These are phyloP conservation scores for Drosophila ficusphila DNA, from an alignment of 1,140 invertebrate genomes.

Conservation along the genomic window DNA sequence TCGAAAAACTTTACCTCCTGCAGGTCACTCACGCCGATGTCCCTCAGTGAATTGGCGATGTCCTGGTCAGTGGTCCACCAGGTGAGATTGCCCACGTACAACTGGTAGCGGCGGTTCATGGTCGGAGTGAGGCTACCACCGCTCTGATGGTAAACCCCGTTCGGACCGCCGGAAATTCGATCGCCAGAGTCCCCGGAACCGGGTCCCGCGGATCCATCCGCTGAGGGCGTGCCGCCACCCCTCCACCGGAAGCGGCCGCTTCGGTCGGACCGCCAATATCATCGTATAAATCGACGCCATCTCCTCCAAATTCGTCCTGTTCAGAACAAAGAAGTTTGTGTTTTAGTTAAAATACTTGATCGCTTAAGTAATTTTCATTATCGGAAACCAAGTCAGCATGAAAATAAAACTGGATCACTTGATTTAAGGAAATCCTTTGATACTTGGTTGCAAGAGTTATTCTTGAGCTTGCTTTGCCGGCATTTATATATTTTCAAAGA, in stretches of 20 bases:
- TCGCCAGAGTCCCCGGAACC: constrained; percentile 54
- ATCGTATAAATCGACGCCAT: constrained; percentile 97
- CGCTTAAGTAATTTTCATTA: too few relatives aligned
- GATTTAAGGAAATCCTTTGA: too few relatives aligned
- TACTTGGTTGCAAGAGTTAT: too few relatives aligned
- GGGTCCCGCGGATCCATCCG: constrained; percentile 54
- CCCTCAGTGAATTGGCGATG: constrained; percentile 93
- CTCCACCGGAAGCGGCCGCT: constrained; percentile 85
- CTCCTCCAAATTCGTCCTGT: constrained; percentile 92
- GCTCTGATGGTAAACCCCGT: constrained; percentile 89
- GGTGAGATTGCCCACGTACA: constrained; percentile 98
- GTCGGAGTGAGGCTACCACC: constrained; percentile 89
- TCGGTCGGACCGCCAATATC: constrained; percentile 93
- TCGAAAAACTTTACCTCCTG: constrained; percentile 99
- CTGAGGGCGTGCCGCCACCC: constrained; percentile 83
- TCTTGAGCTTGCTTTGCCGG: too few relatives aligned
- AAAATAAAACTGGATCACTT: too few relatives aligned
- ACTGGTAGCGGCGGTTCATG: constrained; percentile 92
- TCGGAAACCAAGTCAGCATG: too few relatives aligned
- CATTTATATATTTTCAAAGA: too few relatives aligned
- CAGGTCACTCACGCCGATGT: constrained; percentile 96
- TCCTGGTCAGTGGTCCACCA: constrained; percentile 99
- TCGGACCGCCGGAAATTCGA: constrained; percentile 72
- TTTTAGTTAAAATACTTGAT: too few relatives aligned
- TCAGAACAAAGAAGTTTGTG: neutral